These are phyloP conservation scores for Anguilla rostrata DNA, from an alignment of 2,113 vertebrate species.

Conservation along the genomic window DNA sequence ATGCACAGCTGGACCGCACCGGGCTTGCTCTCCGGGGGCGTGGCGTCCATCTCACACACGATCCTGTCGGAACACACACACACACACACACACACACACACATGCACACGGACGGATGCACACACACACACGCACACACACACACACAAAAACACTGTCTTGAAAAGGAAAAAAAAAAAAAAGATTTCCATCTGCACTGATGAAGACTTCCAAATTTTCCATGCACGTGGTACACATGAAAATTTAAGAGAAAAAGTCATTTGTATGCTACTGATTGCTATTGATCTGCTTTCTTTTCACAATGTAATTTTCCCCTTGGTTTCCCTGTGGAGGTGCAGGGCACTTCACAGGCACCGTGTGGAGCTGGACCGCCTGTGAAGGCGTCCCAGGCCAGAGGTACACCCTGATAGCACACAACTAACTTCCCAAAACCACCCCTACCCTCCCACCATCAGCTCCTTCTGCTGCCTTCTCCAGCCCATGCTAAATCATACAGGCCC, in stretches of 20 bases:
- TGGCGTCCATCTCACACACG: slow-evolving; percentile 91
- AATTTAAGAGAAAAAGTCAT: slow-evolving; percentile 39
- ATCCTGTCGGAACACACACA: slow-evolving; percentile 73
- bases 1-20: slow-evolving; percentile 91
- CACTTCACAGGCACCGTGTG: slow-evolving; percentile 42
- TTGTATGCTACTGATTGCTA: slow-evolving; percentile 41
- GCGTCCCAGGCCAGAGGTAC: slow-evolving; percentile 20
- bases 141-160: slow-evolving; percentile 2
- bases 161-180: neutral
- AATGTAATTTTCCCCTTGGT: slow-evolving; percentile 47
- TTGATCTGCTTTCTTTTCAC: slow-evolving; percentile 46
- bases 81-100: slow-evolving; percentile 24
- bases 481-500: slow-evolving; percentile 46
- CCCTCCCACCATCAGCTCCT: neutral
- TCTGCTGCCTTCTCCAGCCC: neutral
- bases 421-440: neutral
- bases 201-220: slow-evolving; percentile 9
- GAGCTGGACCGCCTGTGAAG: slow-evolving; percentile 31
- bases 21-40: slow-evolving; percentile 71
- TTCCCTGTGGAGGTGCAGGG: slow-evolving; percentile 49
- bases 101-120: neutral
- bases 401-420: neutral
- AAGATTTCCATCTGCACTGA: neutral
- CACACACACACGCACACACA: slow-evolving; percentile 27
- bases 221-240: neutral